phyloP scores from a whole-genome alignment of 2,113 vertebrate genomes.

The Leucosticte australis region DNA sequence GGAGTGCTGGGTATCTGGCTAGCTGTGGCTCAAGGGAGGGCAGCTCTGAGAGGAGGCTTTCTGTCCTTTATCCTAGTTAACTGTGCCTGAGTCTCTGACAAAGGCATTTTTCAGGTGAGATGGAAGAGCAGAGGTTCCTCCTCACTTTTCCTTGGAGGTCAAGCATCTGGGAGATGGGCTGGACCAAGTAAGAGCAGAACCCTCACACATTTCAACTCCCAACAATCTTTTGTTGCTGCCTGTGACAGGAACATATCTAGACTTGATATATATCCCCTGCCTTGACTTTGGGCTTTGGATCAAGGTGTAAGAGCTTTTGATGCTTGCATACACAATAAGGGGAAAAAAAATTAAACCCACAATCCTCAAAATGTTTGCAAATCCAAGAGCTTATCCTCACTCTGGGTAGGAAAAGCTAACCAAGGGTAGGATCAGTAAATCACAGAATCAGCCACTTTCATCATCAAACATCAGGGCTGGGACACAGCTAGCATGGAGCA shows the following conservation, averaged over 20 bases:
- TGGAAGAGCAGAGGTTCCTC: neutral
- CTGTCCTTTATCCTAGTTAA: neutral
- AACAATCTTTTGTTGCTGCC: neutral
- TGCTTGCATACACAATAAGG: neutral
- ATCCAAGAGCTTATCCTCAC: conserved; percentile 41
- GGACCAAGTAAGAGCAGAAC: neutral
- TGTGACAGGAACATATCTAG: neutral
- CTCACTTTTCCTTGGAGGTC: neutral
- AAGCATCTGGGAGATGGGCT: neutral
- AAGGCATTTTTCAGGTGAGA: neutral
- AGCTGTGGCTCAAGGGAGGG: neutral
- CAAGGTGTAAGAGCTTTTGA: neutral
- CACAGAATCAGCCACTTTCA: neutral
- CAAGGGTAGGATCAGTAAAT: conserved; percentile 3
- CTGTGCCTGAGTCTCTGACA: neutral
- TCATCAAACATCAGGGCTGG: neutral
- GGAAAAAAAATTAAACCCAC: neutral
- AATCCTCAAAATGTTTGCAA: conserved; percentile 38
- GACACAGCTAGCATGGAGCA: neutral
- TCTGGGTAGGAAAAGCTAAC: neutral
- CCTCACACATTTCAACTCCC: neutral
- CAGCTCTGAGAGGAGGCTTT: neutral
- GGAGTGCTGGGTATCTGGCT: neutral
- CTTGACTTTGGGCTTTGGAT: conserved; percentile 4
- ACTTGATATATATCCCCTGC: neutral